Base-by-base conservation (phyloP, 2,113 vertebrate species). In the Amphiprion ocellaris region DNA sequence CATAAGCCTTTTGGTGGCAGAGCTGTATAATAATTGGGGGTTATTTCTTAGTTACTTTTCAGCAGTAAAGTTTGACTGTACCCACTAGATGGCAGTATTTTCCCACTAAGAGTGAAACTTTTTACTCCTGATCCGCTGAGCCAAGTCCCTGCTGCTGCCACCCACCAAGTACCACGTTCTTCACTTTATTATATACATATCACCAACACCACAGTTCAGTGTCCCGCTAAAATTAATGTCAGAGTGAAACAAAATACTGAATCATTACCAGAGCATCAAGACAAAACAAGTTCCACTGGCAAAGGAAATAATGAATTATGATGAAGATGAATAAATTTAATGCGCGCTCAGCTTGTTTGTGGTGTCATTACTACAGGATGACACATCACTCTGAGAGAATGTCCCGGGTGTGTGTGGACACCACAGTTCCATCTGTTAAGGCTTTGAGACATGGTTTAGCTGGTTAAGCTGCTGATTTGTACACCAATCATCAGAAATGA, bases 81-180 rank as follows among this genome's bases (percentile, higher is more conserved):
- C 4, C 81, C 90, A 85, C 87, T 89, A 90, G 92, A 56, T 81
- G 89, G 74, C 77, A 77, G 52, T 50, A 66, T 83, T 65, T 59
- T n/a, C 82, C 39, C 15, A 60, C n/a, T 49, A 2, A 80, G 6
- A 46, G 23, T 10, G 30, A 69, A 17, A 19, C 21, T 47, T 63
- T 16, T 49, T 11, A 53, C 10, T 56, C n/a, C 19, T 33, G 9
- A 21, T 26, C 16, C 23, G 39, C 23, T 4, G 44, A 49, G 17
- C 46, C 44, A 61, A 0, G 26, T 66, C 19, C 3, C 5, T 61
- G 44, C 5, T 30, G 21, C 30, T 68, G 69, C 77, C 77, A 74
- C 59, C 63, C 77, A 87, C 44, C 60, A n/a, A 53, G 30, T 62
- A 54, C 55, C 46, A 72, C 61, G 58, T 10, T 23, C 58, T 52